phyloP scores from a whole-genome alignment of 2,797 vertebrate genomes.

The Decapterus maruadsi region DNA sequence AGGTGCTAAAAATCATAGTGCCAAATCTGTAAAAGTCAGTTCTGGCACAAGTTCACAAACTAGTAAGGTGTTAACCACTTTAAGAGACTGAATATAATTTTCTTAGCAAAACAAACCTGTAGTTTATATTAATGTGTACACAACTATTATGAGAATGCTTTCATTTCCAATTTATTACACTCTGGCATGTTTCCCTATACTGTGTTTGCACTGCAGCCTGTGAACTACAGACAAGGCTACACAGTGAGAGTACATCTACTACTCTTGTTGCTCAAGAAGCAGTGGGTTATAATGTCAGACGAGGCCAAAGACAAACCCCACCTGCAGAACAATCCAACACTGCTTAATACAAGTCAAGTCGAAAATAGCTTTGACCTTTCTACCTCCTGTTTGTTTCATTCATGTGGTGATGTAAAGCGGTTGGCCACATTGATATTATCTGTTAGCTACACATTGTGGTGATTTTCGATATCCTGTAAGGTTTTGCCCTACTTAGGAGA shows the following conservation, averaged over 20 bases:
- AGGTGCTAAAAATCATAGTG: conserved; percentile 5
- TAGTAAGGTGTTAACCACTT: not conserved
- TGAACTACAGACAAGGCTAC: not conserved
- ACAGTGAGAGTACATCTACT: not conserved
- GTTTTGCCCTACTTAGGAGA: not conserved
- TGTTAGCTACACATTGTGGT: conserved; percentile 12
- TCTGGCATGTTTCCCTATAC: not conserved
- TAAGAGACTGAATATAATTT: not conserved
- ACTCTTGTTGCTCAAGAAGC: not conserved
- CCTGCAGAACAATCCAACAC: not conserved
- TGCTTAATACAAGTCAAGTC: conserved; percentile 23
- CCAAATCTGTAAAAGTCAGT: not conserved
- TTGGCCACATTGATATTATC: conserved; percentile 15
- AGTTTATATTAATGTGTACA: not conserved
- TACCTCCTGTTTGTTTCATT: conserved; percentile 21
- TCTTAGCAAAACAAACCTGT: not conserved
- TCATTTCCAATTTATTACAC: not conserved
- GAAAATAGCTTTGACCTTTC: conserved; percentile 44
- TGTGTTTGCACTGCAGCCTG: not conserved
- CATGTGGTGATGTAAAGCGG: conserved; percentile 2
- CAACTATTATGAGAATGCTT: not conserved
- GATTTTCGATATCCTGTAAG: conserved; percentile 3
- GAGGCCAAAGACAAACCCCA: not conserved
- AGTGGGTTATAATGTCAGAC: not conserved
- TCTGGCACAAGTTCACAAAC: not conserved